Evolutionary conservation across 2,113 vertebrate species (phyloP), one percentile per base, ranked within the genome.

Genomic region (Hymenochirus boettgeri): DNA sequence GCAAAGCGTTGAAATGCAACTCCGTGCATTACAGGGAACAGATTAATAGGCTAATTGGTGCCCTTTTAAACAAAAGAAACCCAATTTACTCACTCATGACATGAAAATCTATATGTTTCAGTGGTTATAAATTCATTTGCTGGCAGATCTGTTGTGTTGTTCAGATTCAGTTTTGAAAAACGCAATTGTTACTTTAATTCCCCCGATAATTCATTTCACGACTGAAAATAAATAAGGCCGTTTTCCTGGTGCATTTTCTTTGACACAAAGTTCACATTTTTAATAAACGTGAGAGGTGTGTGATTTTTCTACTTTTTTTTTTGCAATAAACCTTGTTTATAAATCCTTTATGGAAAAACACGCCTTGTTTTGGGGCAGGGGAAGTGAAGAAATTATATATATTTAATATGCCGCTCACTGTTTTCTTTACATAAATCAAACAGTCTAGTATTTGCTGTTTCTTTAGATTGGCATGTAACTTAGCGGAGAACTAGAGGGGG

Each of bases 341-440:
- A 79, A 82, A 84, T 69, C 60, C 75, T 74, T 75, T 81, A 67
- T 77, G 80, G 79, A 80, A 79, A 80, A 71, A 82, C 74, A 75
- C 73, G 39, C 33, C 54, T 57, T 71, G 75, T 79, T 76, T 71
- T 64, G 67, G n/a, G 54, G 57, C 54, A 74, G 70, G 78, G 77
- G 75, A 82, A 82, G 74, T 76, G 83, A 77, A 70, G 76, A 67
- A 39, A 52, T 59, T 29, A 72, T 85, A 87, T 84, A 83, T 83
- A 78, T 7, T 25, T 51, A 66, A 67, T 67, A 59, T 79, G 66
- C 69, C 72, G 72, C 74, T 77, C 31, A 59, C 80, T 88, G 79
- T 86, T 89, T 87, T 83, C 80, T 85, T 85, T 85, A 79, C 78
- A 83, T 86, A 84, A 88, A 88, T 88, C 85, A 87, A 83, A 79